Percentiles rank a stretch among this genome's conserved stretches.
Evolutionary conservation across 2,113 vertebrate genomes (phyloP).

Genomic region (Equus przewalskii): DNA sequence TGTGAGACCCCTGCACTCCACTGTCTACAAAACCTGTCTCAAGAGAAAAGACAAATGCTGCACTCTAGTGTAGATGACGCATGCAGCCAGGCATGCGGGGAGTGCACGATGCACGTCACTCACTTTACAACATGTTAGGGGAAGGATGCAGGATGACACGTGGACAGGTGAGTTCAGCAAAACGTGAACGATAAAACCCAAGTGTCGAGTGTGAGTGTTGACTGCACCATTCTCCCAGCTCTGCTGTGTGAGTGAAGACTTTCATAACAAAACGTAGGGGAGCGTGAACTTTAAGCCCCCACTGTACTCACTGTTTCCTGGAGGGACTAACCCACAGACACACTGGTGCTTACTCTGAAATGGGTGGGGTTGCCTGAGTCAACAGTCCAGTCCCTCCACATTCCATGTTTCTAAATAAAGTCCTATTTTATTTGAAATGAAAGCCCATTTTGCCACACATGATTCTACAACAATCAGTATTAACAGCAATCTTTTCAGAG

Average conservation of each 20-base stretch:
- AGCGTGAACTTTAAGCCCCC: background rate
- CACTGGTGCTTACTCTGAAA: background rate
- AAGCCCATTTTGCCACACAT: background rate
- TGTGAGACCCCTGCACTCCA: background rate
- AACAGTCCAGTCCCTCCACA: background rate
- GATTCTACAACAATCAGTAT: background rate
- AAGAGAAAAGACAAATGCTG: background rate
- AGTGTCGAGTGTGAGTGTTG: rapidly evolving
- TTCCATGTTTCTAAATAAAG: background rate
- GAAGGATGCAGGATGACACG: background rate
- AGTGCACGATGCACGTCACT: background rate
- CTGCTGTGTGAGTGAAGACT: background rate
- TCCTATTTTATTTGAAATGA: background rate
- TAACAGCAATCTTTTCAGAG: background rate
- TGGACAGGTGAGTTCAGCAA: background rate
- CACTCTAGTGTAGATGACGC: too few relatives aligned
- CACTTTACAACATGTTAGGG: rapidly evolving
- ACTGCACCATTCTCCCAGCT: background rate
- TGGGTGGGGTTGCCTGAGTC: background rate
- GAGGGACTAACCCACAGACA: background rate
- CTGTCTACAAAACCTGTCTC: background rate
- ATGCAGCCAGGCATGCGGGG: rapidly evolving
- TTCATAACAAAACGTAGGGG: background rate
- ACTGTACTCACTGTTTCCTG: background rate
- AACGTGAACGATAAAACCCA: background rate